Percentiles rank a stretch among this genome's conserved stretches.
Evolutionary conservation across 2,113 vertebrate species (phyloP).

Genomic region (Xenopus tropicalis): UCB_Xtro_10.0 CM004448.2:43864501-43865000

Average conservation of each 20-base stretch:
- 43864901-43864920: too few species aligned
- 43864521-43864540: constrained; percentile 88
- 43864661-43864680: too few species aligned
- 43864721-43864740: too few species aligned
- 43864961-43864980: too few species aligned
- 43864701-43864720: too few species aligned
- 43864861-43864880: too few species aligned
- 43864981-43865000: too few species aligned
- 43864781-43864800: constrained; percentile 85
- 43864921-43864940: too few species aligned
- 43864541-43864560: constrained; percentile 95
- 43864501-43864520: constrained; percentile 93
- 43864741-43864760: constrained; percentile 84
- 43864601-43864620: constrained; percentile 82
- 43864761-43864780: constrained; percentile 91
- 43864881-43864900: too few species aligned
- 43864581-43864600: constrained; percentile 95
- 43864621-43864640: neutral
- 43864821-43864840: constrained; percentile 88
- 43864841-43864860: constrained; percentile 30
- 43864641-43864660: neutral
- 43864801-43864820: constrained; percentile 91
- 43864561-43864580: constrained; percentile 91
- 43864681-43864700: too few species aligned
- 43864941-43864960: too few species aligned